Evolutionary conservation across 2,113 vertebrate species (phyloP).

Genomic region (Trochalopteron elliotii): DNA sequence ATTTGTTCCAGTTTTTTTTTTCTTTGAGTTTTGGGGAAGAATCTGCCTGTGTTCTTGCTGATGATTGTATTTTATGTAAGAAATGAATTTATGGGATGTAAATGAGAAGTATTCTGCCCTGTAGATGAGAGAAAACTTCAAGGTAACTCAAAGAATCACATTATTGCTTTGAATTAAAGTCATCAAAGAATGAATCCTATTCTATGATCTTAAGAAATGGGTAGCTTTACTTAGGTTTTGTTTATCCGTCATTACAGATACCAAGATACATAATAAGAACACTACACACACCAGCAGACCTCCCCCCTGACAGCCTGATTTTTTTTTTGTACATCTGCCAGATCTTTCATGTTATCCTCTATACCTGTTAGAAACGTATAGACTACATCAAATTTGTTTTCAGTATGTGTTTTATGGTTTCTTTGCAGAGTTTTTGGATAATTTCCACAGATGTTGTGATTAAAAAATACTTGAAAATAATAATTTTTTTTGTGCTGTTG

Average conservation of each 20-base stretch:
- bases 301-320: rapidly evolving
- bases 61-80: not conserved
- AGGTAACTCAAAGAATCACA: not conserved
- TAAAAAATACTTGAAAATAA: not conserved
- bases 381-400: not conserved
- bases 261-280: not conserved
- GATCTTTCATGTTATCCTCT: not conserved
- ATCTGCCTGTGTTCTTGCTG: not conserved
- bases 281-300: not conserved
- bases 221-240: not conserved
- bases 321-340: not conserved
- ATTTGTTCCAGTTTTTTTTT: not conserved
- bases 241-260: not conserved
- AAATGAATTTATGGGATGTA: not conserved
- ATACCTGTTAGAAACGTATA: not conserved
- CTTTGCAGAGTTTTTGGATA: not conserved
- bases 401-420: not conserved
- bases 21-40: not conserved
- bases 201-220: not conserved
- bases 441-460: not conserved
- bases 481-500: not conserved
- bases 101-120: not conserved
- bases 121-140: not conserved
- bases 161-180: not conserved
- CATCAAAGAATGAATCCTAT: not conserved